Conservation (phyloP, 2,888 invertebrate species). For the Drosophila recens region DNA sequence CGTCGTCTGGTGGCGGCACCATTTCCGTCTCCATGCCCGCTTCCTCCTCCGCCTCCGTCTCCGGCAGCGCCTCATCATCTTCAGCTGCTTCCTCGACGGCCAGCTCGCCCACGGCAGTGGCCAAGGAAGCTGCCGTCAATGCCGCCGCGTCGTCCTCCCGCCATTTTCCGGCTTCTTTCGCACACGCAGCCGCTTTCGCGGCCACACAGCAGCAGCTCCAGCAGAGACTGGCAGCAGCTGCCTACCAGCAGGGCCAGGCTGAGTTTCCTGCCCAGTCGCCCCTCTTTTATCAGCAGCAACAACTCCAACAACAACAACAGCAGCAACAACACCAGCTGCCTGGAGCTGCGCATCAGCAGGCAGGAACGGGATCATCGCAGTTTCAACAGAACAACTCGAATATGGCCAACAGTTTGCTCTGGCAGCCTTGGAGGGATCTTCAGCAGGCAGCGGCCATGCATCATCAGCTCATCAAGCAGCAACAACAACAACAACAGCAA, state of each 20-base stretch:
- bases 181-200: conserved; percentile 60
- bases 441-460: conserved; percentile 83
- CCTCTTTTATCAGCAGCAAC: conserved; percentile 53
- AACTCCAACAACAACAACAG: conserved; percentile 48
- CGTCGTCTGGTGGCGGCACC: conserved; percentile 24
- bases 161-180: conserved; percentile 38
- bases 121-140: conserved; percentile 33
- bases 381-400: conserved; percentile 73
- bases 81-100: conserved; percentile 69
- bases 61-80: conserved; percentile 51
- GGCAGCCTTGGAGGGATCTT: conserved; percentile 85
- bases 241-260: conserved; percentile 42
- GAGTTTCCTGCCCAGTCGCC: conserved; percentile 50
- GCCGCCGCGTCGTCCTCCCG: conserved; percentile 19
- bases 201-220: conserved; percentile 58
- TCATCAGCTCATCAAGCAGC: conserved; percentile 82
- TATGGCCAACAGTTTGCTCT: conserved; percentile 83
- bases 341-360: conserved; percentile 47
- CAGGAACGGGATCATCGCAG: conserved; percentile 33
- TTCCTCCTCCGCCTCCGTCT: conserved; percentile 5
- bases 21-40: conserved; percentile 30
- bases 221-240: conserved; percentile 44
- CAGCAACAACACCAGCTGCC: conserved; percentile 55
- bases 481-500: conserved; percentile 46
- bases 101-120: conserved; percentile 67